These are phyloP conservation scores for Branchinecta lindahli DNA, from an alignment of 1,140 invertebrate genomes.

Conservation along the genomic window DNA sequence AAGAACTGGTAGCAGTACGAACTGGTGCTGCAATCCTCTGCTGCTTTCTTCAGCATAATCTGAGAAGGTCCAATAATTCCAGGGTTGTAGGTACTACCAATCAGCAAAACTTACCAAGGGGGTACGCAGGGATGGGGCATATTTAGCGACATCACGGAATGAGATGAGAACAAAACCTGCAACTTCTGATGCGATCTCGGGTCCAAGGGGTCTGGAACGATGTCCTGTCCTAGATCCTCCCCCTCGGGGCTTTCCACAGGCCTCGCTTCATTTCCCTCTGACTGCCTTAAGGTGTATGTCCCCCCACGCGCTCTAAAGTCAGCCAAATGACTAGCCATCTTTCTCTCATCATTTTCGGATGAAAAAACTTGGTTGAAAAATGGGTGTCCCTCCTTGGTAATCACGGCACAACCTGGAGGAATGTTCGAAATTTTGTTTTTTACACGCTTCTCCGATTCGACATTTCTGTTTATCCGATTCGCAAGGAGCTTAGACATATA, in stretches of 20 bases:
- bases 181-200: constrained; percentile 72
- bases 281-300: constrained; percentile 26
- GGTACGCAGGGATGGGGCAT: constrained; percentile 73
- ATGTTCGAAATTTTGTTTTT: constrained; percentile 19
- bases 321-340: constrained; percentile 52
- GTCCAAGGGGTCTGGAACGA: constrained; percentile 58
- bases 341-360: constrained; percentile 26
- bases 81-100: too few relatives aligned
- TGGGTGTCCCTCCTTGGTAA: constrained; percentile 37
- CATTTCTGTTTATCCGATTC: constrained; percentile 20
- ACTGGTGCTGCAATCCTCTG: too few relatives aligned
- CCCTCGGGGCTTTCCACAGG: constrained; percentile 19
- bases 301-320: constrained; percentile 73
- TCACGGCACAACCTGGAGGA: constrained; percentile 53
- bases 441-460: constrained; percentile 10
- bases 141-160: constrained; percentile 58
- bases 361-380: constrained; percentile 30
- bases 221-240: constrained; percentile 18
- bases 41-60: too few relatives aligned
- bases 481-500: constrained; percentile 47
- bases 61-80: too few relatives aligned
- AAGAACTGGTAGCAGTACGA: too few relatives aligned
- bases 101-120: constrained; percentile 47
- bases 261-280: constrained; percentile 21
- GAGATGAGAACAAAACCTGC: constrained; percentile 81